phyloP scores from a whole-genome alignment of 2,888 invertebrate genomes.

The Kuschelorhynchus macadamiae region DNA sequence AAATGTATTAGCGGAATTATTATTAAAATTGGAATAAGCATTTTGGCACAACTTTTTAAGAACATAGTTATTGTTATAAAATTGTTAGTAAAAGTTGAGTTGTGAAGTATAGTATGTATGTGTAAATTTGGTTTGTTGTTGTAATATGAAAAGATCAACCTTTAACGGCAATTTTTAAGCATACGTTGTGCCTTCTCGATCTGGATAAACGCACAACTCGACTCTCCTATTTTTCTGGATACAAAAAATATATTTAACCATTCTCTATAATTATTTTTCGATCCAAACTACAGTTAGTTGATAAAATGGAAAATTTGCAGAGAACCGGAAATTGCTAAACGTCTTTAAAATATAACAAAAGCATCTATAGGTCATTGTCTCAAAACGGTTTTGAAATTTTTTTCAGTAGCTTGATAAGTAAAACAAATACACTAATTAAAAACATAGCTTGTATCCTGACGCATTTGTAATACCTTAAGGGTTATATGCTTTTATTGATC shows the following conservation, averaged over 20 bases:
- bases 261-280: no score
- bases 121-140: slow-evolving; percentile 19
- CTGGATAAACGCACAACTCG: slow-evolving; percentile 64
- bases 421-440: no score
- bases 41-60: slow-evolving; percentile 36
- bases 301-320: no score
- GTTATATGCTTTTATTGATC: no score
- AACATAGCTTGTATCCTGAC: no score
- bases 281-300: no score
- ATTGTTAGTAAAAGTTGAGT: slow-evolving; percentile 25
- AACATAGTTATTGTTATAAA: slow-evolving; percentile 18
- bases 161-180: slow-evolving; percentile 56
- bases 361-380: no score
- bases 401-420: no score
- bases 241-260: slow-evolving; percentile 5
- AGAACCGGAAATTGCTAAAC: no score
- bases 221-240: slow-evolving; percentile 47
- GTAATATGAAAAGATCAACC: slow-evolving; percentile 40
- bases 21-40: slow-evolving; percentile 2
- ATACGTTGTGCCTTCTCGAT: slow-evolving; percentile 65
- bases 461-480: no score
- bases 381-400: no score
- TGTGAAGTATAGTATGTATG: slow-evolving; percentile 1
- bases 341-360: no score
- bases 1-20: neutral